These are phyloP conservation scores for Saccostrea glomerata DNA, from an alignment of 1,140 invertebrate genomes.

Conservation along the genomic window DNA sequence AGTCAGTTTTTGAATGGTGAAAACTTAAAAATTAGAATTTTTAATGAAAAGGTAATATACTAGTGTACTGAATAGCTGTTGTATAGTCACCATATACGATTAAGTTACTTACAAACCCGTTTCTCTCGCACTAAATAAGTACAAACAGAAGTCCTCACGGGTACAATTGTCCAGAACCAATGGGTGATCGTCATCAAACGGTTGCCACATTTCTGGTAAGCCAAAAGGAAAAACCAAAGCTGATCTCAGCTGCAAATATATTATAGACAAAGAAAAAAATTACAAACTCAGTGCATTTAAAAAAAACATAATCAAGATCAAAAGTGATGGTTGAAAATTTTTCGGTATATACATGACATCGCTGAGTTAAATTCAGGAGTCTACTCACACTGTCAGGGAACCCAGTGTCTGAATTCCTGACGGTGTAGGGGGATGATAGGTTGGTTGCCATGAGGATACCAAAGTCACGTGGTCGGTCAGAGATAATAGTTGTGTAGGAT, in stretches of 20 bases:
- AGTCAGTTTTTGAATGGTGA: no score
- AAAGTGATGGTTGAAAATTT: no score
- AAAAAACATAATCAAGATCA: no score
- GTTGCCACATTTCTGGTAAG: not conserved
- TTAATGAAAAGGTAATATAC: not conserved
- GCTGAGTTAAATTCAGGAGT: no score
- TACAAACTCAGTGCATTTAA: no score
- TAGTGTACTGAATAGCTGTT: not conserved
- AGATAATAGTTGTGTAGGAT: slow-evolving; percentile 52
- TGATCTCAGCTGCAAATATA: slow-evolving; percentile 28
- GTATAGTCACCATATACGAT: not conserved
- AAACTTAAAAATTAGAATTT: no score
- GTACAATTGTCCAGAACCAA: slow-evolving; percentile 37
- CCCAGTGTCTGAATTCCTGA: slow-evolving; percentile 48
- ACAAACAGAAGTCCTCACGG: slow-evolving; percentile 41
- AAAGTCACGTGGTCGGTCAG: slow-evolving; percentile 40
- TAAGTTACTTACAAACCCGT: not conserved
- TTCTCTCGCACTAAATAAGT: slow-evolving; percentile 35
- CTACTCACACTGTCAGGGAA: slow-evolving; percentile 47
- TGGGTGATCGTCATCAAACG: slow-evolving; percentile 39
- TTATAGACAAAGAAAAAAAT: not conserved
- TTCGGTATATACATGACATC: no score
- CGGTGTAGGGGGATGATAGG: slow-evolving; percentile 43
- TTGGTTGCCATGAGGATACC: slow-evolving; percentile 62
- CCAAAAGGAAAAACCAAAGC: slow-evolving; percentile 37